A percentile compares a stretch with the other conserved stretches of the same genome.
Conservation (phyloP, 1,140 invertebrate species). For the Drosophila cardini region DNA sequence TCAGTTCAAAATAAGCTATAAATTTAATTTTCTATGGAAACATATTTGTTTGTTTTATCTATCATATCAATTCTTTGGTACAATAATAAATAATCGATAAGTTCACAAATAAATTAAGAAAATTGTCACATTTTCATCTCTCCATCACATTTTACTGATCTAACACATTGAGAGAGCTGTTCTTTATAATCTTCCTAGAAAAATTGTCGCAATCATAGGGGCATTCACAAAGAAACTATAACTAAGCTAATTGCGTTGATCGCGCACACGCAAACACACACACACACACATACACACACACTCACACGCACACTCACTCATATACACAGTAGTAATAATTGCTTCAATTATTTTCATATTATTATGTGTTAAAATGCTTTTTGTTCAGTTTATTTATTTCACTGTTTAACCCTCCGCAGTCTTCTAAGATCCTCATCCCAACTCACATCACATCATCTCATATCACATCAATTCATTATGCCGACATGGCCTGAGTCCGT, state of each 20-base stretch:
- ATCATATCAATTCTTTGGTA: background rate
- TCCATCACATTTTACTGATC: constrained; percentile 1
- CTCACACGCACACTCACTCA: constrained; percentile 16
- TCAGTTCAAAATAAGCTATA: no score
- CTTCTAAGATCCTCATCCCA: constrained; percentile 34
- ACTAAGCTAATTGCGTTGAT: constrained; percentile 70
- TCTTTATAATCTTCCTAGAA: constrained; percentile 39
- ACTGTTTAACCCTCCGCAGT: constrained; percentile 33
- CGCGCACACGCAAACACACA: constrained; percentile 32
- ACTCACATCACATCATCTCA: no score
- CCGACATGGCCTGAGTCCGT: constrained; percentile 28
- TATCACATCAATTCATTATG: constrained; percentile 69
- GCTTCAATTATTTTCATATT: constrained; percentile 83
- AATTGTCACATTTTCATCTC: background rate
- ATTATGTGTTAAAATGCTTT: constrained; percentile 80
- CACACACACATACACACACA: constrained; percentile 18
- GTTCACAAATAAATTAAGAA: background rate
- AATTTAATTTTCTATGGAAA: no score
- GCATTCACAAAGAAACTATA: constrained; percentile 59
- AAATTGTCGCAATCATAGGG: constrained; percentile 51
- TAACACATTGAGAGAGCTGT: constrained; percentile 1
- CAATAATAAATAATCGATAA: background rate
- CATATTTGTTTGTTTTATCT: no score
- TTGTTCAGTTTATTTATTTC: constrained; percentile 64
- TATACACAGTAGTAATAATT: constrained; percentile 53